Evolutionary conservation across 2,797 vertebrate species (phyloP).

Genomic region (Acridotheres tristis): DNA sequence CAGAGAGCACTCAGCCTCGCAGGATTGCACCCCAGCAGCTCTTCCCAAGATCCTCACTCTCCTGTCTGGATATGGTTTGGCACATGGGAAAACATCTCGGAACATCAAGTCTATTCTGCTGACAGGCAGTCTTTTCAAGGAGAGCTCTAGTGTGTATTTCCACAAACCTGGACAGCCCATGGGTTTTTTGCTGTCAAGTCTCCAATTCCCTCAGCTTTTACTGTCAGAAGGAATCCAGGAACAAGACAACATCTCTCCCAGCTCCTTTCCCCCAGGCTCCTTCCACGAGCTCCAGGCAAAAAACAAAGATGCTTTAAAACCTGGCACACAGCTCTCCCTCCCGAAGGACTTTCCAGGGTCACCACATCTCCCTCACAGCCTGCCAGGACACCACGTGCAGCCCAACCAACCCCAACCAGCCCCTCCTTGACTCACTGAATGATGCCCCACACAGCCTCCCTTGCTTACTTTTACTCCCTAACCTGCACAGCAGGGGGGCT

Average conservation of each 20-base stretch:
- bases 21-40: neutral
- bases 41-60: neutral
- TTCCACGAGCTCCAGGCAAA: neutral
- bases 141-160: constrained; percentile 30
- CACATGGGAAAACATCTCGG: neutral
- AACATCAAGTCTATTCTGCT: constrained; percentile 7
- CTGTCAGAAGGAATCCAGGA: constrained; percentile 59
- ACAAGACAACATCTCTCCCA: constrained; percentile 27
- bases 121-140: constrained; percentile 47
- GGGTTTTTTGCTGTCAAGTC: constrained; percentile 49
- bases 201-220: constrained; percentile 62
- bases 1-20: rapidly evolving
- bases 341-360: neutral
- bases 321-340: neutral
- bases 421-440: neutral
- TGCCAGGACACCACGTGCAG: neutral
- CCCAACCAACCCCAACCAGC: neutral
- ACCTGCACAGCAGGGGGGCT: rapidly evolving
- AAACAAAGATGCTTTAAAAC: constrained; percentile 18
- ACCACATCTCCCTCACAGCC: neutral
- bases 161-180: constrained; percentile 51
- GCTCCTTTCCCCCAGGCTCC: neutral
- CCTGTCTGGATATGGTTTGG: neutral
- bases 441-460: neutral
- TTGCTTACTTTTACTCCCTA: neutral